phyloP scores from a whole-genome alignment of 2,797 vertebrate species.

The Furcifer pardalis region DNA sequence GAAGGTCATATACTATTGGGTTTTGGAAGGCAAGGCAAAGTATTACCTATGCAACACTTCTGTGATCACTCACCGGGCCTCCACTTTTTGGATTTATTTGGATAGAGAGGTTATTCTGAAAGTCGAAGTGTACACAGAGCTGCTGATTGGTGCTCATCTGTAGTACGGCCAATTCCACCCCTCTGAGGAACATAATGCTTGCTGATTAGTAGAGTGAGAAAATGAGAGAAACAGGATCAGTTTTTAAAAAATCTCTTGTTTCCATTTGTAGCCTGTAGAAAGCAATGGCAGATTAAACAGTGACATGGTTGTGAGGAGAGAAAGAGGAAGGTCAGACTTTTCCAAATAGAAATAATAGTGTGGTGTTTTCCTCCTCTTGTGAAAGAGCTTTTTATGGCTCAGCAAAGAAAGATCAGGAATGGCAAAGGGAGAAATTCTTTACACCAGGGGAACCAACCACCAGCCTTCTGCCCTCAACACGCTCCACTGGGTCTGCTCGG shows the following conservation, averaged over 20 bases:
- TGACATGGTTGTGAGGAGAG: background rate
- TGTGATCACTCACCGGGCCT: conserved; percentile 69
- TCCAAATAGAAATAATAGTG: background rate
- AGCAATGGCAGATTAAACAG: no score
- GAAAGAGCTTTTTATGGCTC: background rate
- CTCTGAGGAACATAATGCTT: conserved; percentile 71
- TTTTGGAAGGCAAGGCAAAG: background rate
- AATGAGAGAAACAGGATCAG: background rate
- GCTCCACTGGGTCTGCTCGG: no score
- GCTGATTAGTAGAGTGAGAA: conserved; percentile 56
- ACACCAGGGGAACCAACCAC: no score
- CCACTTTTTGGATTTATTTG: conserved; percentile 56
- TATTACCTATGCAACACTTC: background rate
- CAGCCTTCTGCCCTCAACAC: no score
- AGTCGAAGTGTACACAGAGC: conserved; percentile 74
- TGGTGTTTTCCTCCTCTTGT: no score
- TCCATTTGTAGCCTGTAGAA: background rate
- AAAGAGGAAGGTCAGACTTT: background rate
- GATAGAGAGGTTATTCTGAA: conserved; percentile 65
- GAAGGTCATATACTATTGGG: background rate
- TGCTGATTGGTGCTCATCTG: conserved; percentile 70
- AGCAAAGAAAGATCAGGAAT: background rate
- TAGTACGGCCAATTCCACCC: conserved; percentile 73
- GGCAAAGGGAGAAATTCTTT: background rate
- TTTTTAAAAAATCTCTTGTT: background rate